Percentiles rank a stretch among this genome's conserved stretches.
These are phyloP conservation scores for Mus minutoides DNA, from an alignment of 2,797 vertebrate genomes.

Conservation along the genomic window DNA sequence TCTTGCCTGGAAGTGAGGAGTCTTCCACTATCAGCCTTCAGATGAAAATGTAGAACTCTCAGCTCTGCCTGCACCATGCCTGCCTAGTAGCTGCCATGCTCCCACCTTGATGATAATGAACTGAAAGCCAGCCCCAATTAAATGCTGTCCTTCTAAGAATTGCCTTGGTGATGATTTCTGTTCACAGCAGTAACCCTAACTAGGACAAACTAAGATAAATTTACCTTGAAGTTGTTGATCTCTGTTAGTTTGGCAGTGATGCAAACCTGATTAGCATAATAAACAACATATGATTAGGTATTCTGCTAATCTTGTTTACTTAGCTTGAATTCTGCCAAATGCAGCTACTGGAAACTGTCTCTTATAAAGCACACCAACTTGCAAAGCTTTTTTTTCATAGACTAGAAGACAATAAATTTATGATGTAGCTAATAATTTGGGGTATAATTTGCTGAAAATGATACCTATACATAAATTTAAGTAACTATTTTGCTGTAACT, in stretches of 20 bases:
- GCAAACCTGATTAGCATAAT: neutral
- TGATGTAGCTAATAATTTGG: neutral
- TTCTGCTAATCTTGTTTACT: neutral
- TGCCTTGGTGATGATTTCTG: neutral
- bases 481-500: conserved; percentile 63
- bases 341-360: neutral
- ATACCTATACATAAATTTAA: conserved; percentile 66
- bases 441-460: conserved; percentile 55
- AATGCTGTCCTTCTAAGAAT: neutral
- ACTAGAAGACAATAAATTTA: conserved; percentile 54
- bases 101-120: neutral
- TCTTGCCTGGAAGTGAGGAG: neutral
- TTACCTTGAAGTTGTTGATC: neutral
- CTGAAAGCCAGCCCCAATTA: neutral
- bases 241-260: neutral
- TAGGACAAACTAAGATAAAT: neutral
- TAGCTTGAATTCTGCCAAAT: conserved; percentile 20
- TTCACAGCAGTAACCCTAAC: neutral
- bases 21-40: neutral
- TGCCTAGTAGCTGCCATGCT: neutral
- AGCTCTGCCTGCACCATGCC: neutral
- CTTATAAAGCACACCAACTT: conserved; percentile 63
- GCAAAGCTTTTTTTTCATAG: conserved; percentile 40
- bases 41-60: neutral
- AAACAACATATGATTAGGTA: conserved; percentile 59